These are phyloP conservation scores for Drosophila mimetica DNA, from an alignment of 2,888 invertebrate genomes.

Conservation along the genomic window DNA sequence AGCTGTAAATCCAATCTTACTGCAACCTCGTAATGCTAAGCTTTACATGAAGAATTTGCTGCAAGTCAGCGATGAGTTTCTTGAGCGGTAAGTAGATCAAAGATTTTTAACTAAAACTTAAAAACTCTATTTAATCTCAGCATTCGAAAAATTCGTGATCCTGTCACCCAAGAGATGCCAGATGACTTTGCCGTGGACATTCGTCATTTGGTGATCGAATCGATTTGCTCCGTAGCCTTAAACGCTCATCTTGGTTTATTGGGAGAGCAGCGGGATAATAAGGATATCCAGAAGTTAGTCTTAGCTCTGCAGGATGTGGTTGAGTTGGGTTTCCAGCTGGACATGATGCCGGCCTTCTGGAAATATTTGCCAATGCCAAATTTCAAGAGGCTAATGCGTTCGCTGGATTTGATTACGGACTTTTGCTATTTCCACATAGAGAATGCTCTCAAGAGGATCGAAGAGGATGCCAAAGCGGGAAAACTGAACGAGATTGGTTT, in stretches of 20 bases:
- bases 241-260: slow-evolving; percentile 82
- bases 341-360: slow-evolving; percentile 80
- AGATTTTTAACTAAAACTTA: too few species aligned
- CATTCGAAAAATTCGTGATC: slow-evolving; percentile 79
- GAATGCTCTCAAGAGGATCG: slow-evolving; percentile 76
- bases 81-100: slow-evolving; percentile 69
- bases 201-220: slow-evolving; percentile 87
- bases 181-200: slow-evolving; percentile 85
- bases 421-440: slow-evolving; percentile 82
- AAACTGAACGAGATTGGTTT: slow-evolving; percentile 66
- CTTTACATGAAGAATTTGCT: slow-evolving; percentile 85
- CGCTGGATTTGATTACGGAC: slow-evolving; percentile 69
- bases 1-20: slow-evolving; percentile 88
- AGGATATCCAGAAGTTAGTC: slow-evolving; percentile 59
- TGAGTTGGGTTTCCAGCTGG: slow-evolving; percentile 66
- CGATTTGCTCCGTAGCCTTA: slow-evolving; percentile 83
- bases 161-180: slow-evolving; percentile 81
- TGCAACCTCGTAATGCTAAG: slow-evolving; percentile 87
- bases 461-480: slow-evolving; percentile 68
- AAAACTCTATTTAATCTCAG: slow-evolving; percentile 52
- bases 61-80: slow-evolving; percentile 84
- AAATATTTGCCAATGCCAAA: slow-evolving; percentile 74
- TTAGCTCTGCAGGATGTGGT: slow-evolving; percentile 53
- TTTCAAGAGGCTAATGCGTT: slow-evolving; percentile 66
- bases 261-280: slow-evolving; percentile 59